Base-by-base conservation (phyloP, 2,113 vertebrate species). In the Chitala chitala region DNA sequence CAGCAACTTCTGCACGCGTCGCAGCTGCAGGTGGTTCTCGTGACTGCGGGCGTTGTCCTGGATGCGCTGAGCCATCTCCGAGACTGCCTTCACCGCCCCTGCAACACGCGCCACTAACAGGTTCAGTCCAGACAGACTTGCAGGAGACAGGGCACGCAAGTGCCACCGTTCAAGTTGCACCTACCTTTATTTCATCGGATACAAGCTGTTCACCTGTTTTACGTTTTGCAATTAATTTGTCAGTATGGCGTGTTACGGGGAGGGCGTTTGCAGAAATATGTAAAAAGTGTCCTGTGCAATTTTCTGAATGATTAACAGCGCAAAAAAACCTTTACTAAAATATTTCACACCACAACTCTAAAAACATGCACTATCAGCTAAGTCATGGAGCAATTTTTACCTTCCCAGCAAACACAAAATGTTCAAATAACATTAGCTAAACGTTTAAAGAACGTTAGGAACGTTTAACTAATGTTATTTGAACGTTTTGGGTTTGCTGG, bases 11-110 rank as follows among this genome's bases (percentile, higher is more conserved):
- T 92, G 94, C 87, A 93, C 91, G 75, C 93, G 85, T 63, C 90
- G 86, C 76, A 94, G 90, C 91, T 93, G 91, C 88, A 93, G 91
- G 89, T 93, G 89, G 90, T 93, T 94, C 84, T 93, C 86, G 73
- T 90, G 91, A 85, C 83, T 84, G 78, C 82, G 85, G 84, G 86
- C 75, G n/a, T 84, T 89, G 87, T 91, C 82, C 81, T 89, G 83
- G 81, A 90, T 88, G 77, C 81, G 86, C 80, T 89, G 86, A 84
- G 84, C 84, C 77, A 87, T 78, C 77, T 84, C 81, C 2, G 83
- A 86, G 69, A 96, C 15, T 7, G 77, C 85, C 74, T 81, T 81
- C 31, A 91, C 71, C 0, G 81, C 84, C 75, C 82, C 84, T 99
- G 86, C 55, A 38, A 69, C 53, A 33, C 44, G 68, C 61, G 65